These are phyloP conservation scores for Drosophila lini DNA, from an alignment of 1,140 invertebrate species.

Conservation along the genomic window DNA sequence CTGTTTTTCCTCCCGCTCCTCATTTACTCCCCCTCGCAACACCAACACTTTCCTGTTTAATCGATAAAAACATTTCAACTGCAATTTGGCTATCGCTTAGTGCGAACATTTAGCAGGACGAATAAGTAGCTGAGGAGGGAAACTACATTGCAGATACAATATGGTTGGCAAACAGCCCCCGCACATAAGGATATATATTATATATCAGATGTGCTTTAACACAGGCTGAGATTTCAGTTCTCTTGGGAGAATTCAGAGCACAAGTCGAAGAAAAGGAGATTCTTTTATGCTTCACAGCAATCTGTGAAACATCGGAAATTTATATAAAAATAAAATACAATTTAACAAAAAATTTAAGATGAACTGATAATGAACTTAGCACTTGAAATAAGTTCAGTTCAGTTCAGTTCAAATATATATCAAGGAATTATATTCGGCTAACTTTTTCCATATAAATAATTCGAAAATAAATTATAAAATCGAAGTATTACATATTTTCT, in stretches of 20 bases:
- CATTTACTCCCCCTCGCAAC: conserved; percentile 4
- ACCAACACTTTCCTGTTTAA: conserved; percentile 59
- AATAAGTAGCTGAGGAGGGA: conserved; percentile 44
- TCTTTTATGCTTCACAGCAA: conserved; percentile 21
- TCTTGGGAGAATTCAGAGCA: conserved; percentile 37
- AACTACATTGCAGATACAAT: conserved; percentile 49
- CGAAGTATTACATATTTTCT: not conserved
- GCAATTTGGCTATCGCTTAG: conserved; percentile 71
- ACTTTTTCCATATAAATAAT: too few relatives aligned
- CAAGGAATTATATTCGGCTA: too few relatives aligned
- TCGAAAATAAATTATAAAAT: not conserved
- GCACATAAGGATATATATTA: conserved; percentile 10
- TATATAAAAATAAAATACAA: not conserved
- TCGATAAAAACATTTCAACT: conserved; percentile 77
- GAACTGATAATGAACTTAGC: not conserved
- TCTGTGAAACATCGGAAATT: conserved; percentile 9
- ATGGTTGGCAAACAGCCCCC: conserved; percentile 32
- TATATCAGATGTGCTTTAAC: not conserved
- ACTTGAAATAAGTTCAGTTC: not conserved
- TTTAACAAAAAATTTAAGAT: not conserved
- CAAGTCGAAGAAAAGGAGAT: conserved; percentile 14
- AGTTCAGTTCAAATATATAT: too few relatives aligned
- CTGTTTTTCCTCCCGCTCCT: conserved; percentile 37
- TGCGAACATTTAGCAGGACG: conserved; percentile 69
- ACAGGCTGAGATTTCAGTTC: conserved; percentile 43